Conservation (phyloP, 2,888 invertebrate genomes). For the Aquatica leii region DNA sequence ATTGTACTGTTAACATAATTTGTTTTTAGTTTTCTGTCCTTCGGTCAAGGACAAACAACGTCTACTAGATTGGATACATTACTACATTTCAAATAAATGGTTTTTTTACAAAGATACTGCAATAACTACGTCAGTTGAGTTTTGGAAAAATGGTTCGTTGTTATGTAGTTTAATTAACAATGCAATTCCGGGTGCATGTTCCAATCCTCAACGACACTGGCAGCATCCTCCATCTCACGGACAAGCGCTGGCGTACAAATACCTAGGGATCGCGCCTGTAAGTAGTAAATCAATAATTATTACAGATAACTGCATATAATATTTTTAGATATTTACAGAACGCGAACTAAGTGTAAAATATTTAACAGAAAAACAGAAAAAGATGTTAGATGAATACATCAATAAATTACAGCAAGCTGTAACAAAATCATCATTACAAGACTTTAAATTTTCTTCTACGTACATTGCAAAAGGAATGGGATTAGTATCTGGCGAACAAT, state of each 20-base stretch:
- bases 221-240: slow-evolving; percentile 64
- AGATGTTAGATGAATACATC: slow-evolving; percentile 65
- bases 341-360: slow-evolving; percentile 64
- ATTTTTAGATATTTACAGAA: slow-evolving; percentile 65
- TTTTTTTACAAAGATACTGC: slow-evolving; percentile 47
- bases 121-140: slow-evolving; percentile 62
- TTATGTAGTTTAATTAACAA: slow-evolving; percentile 68
- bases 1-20: too few species aligned
- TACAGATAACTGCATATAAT: not conserved
- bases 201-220: slow-evolving; percentile 62
- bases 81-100: slow-evolving; percentile 50
- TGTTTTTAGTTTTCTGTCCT: slow-evolving; percentile 54
- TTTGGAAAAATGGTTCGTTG: slow-evolving; percentile 69
- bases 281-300: slow-evolving; percentile 42
- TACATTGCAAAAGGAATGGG: slow-evolving; percentile 71
- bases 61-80: slow-evolving; percentile 54
- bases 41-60: slow-evolving; percentile 54
- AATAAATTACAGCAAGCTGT: slow-evolving; percentile 61
- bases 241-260: slow-evolving; percentile 68
- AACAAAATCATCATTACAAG: slow-evolving; percentile 42
- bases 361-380: slow-evolving; percentile 65
- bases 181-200: slow-evolving; percentile 69
- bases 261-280: slow-evolving; percentile 68
- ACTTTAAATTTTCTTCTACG: slow-evolving; percentile 59
- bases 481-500: slow-evolving; percentile 66